Evolutionary conservation across 2,113 vertebrate species (phyloP).

Genomic region (Australoheros scitulus): DNA sequence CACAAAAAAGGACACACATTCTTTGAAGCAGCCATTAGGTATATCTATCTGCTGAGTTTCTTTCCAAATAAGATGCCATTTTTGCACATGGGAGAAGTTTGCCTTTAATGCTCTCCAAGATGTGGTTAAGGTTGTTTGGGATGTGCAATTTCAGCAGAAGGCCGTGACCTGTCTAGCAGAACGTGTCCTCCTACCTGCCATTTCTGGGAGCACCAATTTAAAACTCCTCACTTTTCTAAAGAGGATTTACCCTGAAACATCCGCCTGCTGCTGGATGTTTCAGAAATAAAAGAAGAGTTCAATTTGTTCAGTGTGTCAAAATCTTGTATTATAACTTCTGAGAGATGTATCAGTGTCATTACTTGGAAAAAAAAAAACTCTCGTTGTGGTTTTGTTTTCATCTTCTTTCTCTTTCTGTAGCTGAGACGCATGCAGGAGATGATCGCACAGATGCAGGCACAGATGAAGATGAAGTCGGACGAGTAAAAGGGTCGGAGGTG

Average conservation of each 20-base stretch:
- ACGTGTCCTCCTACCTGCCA: background rate
- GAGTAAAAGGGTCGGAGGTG: slow-evolving; percentile 70
- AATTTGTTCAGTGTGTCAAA: no score
- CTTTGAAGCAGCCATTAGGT: background rate
- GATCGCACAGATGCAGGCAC: slow-evolving; percentile 90
- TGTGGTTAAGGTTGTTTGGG: no score
- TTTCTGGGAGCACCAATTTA: background rate
- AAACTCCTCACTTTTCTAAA: background rate
- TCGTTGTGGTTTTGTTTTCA: background rate
- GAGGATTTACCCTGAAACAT: background rate
- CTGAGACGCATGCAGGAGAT: slow-evolving; percentile 91
- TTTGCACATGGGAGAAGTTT: no score
- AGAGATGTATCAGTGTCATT: background rate
- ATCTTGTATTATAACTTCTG: no score
- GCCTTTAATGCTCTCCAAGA: no score
- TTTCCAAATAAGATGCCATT: no score
- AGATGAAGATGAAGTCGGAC: slow-evolving; percentile 88
- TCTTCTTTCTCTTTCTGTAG: slow-evolving; percentile 60
- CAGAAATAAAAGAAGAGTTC: background rate
- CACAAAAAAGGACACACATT: background rate
- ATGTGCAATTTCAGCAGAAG: background rate
- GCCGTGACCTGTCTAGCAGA: background rate
- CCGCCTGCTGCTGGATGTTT: background rate
- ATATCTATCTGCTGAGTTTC: no score
- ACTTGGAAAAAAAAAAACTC: background rate